Percentiles rank a stretch among this genome's conserved stretches.
Evolutionary conservation across 35 echinoderm and acorn worm genomes (phyloP).

Genomic region (Ptychodera flava): DNA sequence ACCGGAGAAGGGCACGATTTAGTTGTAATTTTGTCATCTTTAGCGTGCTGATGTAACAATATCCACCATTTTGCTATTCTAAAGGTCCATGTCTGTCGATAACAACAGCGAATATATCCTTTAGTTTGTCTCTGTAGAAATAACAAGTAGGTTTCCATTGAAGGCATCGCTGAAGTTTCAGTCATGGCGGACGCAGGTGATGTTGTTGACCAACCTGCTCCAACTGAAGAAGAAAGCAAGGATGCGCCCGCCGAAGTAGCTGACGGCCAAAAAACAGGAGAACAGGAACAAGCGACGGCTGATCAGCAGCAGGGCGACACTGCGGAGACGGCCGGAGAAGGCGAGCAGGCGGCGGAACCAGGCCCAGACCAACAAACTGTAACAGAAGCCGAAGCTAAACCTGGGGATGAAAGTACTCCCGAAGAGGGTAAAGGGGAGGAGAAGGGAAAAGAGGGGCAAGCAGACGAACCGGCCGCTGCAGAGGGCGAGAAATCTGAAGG

Average conservation of each 20-base stretch:
- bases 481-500: not conserved
- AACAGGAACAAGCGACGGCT: not conserved
- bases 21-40: not conserved
- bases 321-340: not conserved
- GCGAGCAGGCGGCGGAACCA: not conserved
- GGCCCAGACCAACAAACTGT: not conserved
- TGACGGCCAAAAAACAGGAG: not conserved
- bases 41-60: no score
- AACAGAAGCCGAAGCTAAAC: not conserved
- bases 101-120: not conserved
- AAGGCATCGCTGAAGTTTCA: not conserved
- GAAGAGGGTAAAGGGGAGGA: not conserved
- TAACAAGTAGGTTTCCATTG: not conserved
- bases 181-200: not conserved
- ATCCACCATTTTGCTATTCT: not conserved
- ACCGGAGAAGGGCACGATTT: not conserved
- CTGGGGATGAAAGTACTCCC: not conserved
- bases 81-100: not conserved
- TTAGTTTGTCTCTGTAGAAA: not conserved
- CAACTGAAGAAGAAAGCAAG: not conserved
- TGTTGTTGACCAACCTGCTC: not conserved
- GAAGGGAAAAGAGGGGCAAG: not conserved
- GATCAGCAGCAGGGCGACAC: not conserved
- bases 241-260: not conserved
- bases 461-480: no score